Evolutionary conservation across 2,113 vertebrate genomes (phyloP), one percentile per base, ranked within the genome.

Genomic region (Falco punctatus): DNA sequence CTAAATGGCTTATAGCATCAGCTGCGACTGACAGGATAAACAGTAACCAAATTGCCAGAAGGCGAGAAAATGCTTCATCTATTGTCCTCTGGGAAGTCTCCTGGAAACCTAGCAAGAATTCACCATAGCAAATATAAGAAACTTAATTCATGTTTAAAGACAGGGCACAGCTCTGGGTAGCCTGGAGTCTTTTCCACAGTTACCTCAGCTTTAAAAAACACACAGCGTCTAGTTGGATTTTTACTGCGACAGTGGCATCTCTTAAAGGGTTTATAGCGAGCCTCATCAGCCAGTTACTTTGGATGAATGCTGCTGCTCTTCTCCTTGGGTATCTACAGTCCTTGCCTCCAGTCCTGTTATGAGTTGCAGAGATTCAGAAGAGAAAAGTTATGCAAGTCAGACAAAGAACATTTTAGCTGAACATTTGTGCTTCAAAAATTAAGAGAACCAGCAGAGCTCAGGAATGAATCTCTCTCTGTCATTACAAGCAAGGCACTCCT

Each of bases 11-110:
- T 5, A 1, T 9, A 57, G 42, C 49, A 86, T 86, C 97, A 97
- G 97, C 96, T 97, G 96, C 67, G 93, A 83, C 64, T 78, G 94
- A 84, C 91, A 24, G 52, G 73, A 77, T 15, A 62, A 93, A 95
- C 77, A 75, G 80, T 32, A 66, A 82, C 86, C 38, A 35, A 15
- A 77, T 13, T 80, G 84, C 51, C 86, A 88, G n/a, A 10, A 61
- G 58, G 51, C 61, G 78, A 24, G 67, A 44, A 85, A 85, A 88
- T 5, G 35, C 26, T 73, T 28, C 26, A 28, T 15, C 40, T 88
- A 4, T 48, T 55, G 33, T 33, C 90, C 88, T 57, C 71, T 51
- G 72, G 5, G 61, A 55, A 32, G n/a, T 61, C 28, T 75, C 92
- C 84, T 59, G 88, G 95, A 97, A 94, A 94, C 96, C 81, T 51